Percentiles rank a stretch among this genome's conserved stretches.
Evolutionary conservation across 2,113 vertebrate species (phyloP).

Genomic region (Dendropsophus ebraccatus): DNA sequence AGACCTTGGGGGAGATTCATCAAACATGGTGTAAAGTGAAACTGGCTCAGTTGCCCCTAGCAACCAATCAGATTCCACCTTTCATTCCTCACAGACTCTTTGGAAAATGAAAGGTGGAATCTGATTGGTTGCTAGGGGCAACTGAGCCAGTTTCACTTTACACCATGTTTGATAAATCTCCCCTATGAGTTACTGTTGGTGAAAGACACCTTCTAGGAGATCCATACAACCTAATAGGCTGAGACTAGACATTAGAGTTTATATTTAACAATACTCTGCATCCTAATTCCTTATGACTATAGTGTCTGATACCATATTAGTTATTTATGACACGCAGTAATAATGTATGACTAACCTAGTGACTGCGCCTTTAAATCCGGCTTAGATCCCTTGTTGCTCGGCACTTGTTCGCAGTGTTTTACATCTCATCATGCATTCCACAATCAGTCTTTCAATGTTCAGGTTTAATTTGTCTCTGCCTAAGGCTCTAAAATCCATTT

Average conservation of each 20-base stretch:
- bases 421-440: conserved; percentile 53
- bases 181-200: background rate
- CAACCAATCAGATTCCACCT: too few relatives aligned
- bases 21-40: too few relatives aligned
- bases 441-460: conserved; percentile 45
- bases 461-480: conserved; percentile 50
- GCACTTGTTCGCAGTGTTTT: conserved; percentile 36
- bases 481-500: conserved; percentile 52
- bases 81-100: too few relatives aligned
- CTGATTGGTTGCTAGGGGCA: too few relatives aligned
- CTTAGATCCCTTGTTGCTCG: background rate
- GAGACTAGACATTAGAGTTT: background rate
- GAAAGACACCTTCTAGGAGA: background rate
- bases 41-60: too few relatives aligned
- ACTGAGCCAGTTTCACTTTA: too few relatives aligned
- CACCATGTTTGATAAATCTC: too few relatives aligned
- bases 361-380: conserved; percentile 1
- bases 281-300: background rate
- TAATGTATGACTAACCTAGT: background rate
- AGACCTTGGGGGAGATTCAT: too few relatives aligned
- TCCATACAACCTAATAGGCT: background rate
- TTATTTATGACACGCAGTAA: background rate
- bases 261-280: background rate
- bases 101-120: too few relatives aligned
- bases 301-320: background rate